phyloP scores from a whole-genome alignment of 2,797 vertebrate species.

The Phataginus tricuspis region DNA sequence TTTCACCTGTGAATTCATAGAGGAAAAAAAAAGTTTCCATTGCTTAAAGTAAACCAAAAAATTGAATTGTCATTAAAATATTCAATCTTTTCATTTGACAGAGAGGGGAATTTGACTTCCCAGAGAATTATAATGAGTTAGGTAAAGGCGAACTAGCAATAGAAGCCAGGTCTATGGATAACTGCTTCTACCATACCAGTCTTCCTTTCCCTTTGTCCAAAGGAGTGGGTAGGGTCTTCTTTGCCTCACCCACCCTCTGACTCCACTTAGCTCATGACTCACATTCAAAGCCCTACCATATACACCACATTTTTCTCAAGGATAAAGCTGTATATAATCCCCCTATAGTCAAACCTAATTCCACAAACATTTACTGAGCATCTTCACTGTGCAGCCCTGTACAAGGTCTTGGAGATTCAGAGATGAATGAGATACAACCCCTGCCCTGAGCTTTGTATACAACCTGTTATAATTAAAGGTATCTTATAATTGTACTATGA shows the following conservation, averaged over 20 bases:
- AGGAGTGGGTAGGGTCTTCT: background rate
- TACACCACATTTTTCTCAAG: background rate
- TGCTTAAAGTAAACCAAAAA: slow-evolving; percentile 12
- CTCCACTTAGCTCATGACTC: background rate
- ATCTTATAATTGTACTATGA: background rate
- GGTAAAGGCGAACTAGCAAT: background rate
- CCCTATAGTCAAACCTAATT: background rate
- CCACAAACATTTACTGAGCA: background rate
- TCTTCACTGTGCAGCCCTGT: background rate
- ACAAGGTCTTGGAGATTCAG: background rate
- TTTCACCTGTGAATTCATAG: background rate
- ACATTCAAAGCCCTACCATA: background rate
- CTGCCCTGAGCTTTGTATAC: background rate
- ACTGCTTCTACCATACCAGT: background rate
- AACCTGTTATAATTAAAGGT: background rate
- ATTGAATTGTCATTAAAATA: background rate
- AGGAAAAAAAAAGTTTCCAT: background rate
- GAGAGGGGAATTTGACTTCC: background rate
- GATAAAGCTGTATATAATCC: background rate
- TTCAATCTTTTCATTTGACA: background rate
- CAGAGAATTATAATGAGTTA: background rate
- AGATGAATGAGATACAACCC: background rate
- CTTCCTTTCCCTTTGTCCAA: background rate
- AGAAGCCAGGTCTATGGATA: background rate
- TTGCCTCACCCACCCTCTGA: background rate